phyloP scores from a whole-genome alignment of 2,113 vertebrate genomes.

The Sapajus apella region DNA sequence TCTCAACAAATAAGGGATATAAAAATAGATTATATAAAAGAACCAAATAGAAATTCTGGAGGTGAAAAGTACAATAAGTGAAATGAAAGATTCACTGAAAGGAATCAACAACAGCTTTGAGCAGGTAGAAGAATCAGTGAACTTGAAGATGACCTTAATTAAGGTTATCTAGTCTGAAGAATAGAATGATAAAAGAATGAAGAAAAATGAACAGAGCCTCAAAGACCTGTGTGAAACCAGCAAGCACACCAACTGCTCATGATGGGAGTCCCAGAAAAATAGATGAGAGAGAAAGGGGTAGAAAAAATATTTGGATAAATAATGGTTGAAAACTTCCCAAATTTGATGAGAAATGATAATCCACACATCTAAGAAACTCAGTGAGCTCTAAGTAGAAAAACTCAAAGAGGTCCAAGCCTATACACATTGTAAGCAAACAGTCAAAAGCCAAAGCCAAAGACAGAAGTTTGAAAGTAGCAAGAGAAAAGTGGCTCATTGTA shows the following conservation, averaged over 20 bases:
- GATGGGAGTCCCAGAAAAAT: neutral
- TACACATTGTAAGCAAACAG: neutral
- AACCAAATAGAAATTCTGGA: neutral
- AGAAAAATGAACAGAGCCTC: slow-evolving; percentile 19
- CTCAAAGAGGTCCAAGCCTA: neutral
- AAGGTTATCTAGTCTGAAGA: neutral
- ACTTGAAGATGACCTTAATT: neutral
- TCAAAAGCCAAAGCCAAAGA: slow-evolving; percentile 32
- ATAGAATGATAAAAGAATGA: neutral
- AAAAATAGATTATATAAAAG: slow-evolving; percentile 23
- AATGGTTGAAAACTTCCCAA: neutral
- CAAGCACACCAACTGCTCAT: neutral
- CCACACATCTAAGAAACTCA: neutral
- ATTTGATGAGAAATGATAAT: slow-evolving; percentile 7
- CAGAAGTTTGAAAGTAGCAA: neutral
- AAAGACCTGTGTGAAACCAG: neutral
- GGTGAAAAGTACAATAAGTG: neutral
- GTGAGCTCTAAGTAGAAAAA: neutral
- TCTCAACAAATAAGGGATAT: neutral
- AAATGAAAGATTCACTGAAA: neutral
- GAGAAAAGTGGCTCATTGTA: neutral
- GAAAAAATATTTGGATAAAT: slow-evolving; percentile 18
- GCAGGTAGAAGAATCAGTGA: neutral
- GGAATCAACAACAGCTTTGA: neutral
- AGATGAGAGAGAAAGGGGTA: neutral